Conservation (phyloP, 2,113 vertebrate genomes). For the Puma concolor region DNA sequence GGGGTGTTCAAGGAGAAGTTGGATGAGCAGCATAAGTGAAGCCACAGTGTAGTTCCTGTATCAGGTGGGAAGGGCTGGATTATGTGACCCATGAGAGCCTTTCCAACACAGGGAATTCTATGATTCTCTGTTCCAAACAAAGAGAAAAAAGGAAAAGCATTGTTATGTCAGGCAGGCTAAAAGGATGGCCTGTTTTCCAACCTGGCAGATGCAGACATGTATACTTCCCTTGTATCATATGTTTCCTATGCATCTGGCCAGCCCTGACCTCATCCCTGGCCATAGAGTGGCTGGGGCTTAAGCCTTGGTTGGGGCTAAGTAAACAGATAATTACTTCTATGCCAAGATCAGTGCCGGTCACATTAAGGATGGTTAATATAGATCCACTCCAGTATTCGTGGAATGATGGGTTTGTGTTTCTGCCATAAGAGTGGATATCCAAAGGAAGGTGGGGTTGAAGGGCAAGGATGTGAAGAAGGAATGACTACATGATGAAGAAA, state of each 20-base stretch:
- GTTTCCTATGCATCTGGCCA: background rate
- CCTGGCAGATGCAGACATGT: background rate
- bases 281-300: background rate
- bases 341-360: background rate
- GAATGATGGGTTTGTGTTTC: background rate
- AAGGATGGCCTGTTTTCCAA: background rate
- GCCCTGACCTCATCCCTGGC: background rate
- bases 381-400: background rate
- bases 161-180: background rate
- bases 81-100: background rate
- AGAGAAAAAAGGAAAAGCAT: background rate
- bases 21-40: background rate
- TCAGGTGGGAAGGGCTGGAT: background rate
- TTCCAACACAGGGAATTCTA: background rate
- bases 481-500: background rate
- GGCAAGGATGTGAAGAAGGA: background rate
- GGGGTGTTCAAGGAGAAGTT: background rate
- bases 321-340: background rate
- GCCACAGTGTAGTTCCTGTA: background rate
- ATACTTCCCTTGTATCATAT: background rate
- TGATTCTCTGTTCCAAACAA: background rate
- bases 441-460: background rate
- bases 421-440: background rate
- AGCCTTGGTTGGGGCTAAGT: background rate
- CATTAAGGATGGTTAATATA: background rate